Percentiles rank a stretch among this genome's conserved stretches.
Evolutionary conservation across 2,113 vertebrate species (phyloP).

Genomic region (Zosterops pallidus): DNA sequence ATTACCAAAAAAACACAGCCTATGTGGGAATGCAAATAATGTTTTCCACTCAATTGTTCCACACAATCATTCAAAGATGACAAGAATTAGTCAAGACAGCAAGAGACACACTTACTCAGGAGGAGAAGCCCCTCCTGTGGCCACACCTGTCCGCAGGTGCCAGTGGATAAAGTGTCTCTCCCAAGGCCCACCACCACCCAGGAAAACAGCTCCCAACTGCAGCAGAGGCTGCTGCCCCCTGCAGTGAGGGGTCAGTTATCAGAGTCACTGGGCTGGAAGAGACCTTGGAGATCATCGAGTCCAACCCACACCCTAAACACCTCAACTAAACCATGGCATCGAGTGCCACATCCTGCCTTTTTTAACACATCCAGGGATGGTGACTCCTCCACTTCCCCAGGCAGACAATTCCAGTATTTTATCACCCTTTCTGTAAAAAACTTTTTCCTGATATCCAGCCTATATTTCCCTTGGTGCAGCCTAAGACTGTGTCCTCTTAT

Average conservation of each 20-base stretch:
- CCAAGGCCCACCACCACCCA: neutral
- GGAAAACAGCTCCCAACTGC: neutral
- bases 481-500: rapidly evolving
- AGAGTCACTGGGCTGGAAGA: neutral
- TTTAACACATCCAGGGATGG: neutral
- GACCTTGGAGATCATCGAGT: rapidly evolving
- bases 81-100: neutral
- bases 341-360: neutral
- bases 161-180: neutral
- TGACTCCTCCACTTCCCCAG: no score
- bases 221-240: neutral
- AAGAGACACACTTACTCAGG: neutral
- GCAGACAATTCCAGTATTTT: neutral
- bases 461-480: rapidly evolving
- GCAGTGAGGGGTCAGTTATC: rapidly evolving
- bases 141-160: rapidly evolving
- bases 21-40: neutral
- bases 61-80: neutral
- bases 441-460: neutral
- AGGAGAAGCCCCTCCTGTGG: neutral
- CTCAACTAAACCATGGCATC: neutral
- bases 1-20: neutral
- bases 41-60: neutral
- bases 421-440: neutral
- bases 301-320: neutral